Percentiles rank a stretch among this genome's conserved stretches.
Conservation (phyloP, 2,113 vertebrate species). For the Fulmarus glacialis region DNA sequence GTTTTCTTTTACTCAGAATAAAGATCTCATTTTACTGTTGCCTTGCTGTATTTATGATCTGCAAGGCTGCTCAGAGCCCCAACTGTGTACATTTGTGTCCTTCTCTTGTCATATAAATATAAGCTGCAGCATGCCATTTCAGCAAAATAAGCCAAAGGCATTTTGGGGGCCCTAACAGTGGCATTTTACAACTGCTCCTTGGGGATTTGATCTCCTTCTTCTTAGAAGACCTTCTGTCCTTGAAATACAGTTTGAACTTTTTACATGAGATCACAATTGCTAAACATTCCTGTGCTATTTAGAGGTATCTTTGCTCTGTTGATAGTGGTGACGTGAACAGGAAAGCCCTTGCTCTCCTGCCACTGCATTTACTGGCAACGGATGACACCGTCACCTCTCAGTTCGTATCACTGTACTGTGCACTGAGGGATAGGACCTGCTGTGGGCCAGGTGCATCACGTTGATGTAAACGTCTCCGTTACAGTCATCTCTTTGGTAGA, state of each 20-base stretch:
- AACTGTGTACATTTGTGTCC: background rate
- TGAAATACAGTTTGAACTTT: conserved; percentile 28
- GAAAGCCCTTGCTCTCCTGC: background rate
- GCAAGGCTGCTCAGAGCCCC: background rate
- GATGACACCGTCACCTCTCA: background rate
- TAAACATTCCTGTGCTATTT: background rate
- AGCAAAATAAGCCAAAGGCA: background rate
- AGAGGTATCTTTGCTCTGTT: background rate
- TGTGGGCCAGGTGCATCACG: background rate
- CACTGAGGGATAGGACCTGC: background rate
- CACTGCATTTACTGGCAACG: background rate
- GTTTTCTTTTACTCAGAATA: background rate
- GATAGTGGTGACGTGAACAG: background rate
- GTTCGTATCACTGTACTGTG: background rate
- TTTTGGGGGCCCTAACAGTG: background rate
- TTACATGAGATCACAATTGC: background rate
- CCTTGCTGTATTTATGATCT: background rate
- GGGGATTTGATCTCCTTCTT: background rate
- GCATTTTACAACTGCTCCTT: background rate
- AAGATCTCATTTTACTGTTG: background rate
- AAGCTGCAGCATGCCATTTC: background rate
- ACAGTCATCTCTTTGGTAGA: background rate
- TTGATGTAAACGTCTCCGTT: background rate
- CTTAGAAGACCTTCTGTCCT: background rate
- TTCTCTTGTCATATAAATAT: background rate